Evolutionary conservation across 2,113 vertebrate species (phyloP).

Genomic region (Acrocephalus arundinaceus): DNA sequence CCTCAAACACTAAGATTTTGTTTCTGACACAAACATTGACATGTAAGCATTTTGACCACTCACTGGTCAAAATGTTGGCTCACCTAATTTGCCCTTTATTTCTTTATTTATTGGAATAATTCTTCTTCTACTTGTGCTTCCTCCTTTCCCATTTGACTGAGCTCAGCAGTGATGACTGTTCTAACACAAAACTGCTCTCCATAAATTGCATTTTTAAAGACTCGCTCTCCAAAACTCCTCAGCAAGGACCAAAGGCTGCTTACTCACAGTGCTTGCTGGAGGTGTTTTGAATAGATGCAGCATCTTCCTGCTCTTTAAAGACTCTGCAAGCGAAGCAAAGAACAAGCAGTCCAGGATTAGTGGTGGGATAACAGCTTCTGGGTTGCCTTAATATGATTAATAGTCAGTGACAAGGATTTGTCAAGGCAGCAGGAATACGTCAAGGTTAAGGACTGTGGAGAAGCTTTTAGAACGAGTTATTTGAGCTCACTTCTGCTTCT

Average conservation of each 20-base stretch:
- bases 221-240: neutral
- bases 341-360: neutral
- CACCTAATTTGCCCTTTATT: neutral
- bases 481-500: neutral
- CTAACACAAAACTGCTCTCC: neutral
- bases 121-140: neutral
- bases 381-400: neutral
- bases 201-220: neutral
- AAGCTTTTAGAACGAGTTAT: neutral
- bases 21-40: neutral
- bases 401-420: neutral
- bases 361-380: neutral
- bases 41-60: neutral
- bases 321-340: neutral
- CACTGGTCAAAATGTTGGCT: neutral
- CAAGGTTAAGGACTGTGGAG: neutral
- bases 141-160: neutral
- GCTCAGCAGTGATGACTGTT: neutral
- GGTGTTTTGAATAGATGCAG: conserved; percentile 2
- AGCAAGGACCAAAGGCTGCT: neutral
- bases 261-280: neutral
- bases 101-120: neutral
- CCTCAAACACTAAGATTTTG: neutral
- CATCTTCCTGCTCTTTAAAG: neutral
- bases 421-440: neutral